Base-by-base conservation (phyloP, 2,888 invertebrate species). In the Lasioglossum lativentre region DNA sequence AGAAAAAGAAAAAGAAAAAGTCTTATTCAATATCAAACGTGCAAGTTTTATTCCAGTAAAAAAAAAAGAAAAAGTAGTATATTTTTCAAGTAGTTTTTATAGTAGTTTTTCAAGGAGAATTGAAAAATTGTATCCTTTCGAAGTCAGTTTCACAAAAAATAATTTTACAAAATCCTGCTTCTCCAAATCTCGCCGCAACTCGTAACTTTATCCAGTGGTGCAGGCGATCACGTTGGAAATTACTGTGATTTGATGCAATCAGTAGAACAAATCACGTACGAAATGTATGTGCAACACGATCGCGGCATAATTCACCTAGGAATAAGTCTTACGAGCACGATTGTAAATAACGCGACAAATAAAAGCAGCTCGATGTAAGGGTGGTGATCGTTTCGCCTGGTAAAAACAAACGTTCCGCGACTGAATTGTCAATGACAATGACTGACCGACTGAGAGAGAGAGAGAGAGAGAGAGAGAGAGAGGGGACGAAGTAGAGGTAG, bases 361-460 rank as follows among this genome's bases (percentile, higher is more conserved):
- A 66, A 42, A 78, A 80, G 47, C 52, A 70, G n/a, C 45, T 52
- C 16, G 42, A 23, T 14, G 73, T 6, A 45, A 45, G 38, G 52
- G 63, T 76, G 70, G 68, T 66, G 42, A 70, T 73, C 76, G 78
- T 80, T 75, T 63, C 47, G 63, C 45, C 59, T 76, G 45, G 71
- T 82, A 86, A 56, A 83, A 81, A 83, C 84, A 86, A 80, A 89
- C 68, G 74, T 84, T 84, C 75, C 76, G 75, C 82, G 85, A 81
- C 84, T 83, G 85, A 90, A 89, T 90, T 88, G 86, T 91, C 91
- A 90, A 91, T 90, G 90, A 91, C 89, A 89, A 87, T 89, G 90
- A 91, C 83, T 88, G 86, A 79, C 81, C 77, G 38, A 71, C 79
- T 68, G 70, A 63, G 80, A 59, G 78, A 38, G 16, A 19, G 47